Conservation (phyloP, 2,888 invertebrate species). For the Lasioglossum pauxillum region DNA sequence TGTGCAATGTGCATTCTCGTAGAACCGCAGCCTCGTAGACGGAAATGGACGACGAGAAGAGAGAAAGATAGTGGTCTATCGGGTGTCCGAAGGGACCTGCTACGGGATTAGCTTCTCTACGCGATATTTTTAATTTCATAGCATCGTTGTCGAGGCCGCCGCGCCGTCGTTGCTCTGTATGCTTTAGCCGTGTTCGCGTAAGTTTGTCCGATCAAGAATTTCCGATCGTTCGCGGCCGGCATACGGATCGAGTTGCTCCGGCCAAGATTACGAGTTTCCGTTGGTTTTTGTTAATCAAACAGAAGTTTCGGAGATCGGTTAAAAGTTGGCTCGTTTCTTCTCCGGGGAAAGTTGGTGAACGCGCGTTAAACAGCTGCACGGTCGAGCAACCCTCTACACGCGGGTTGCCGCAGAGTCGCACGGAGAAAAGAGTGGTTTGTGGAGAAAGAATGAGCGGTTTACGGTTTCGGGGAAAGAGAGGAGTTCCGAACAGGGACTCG, state of each 20-base stretch:
- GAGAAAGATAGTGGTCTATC: not conserved
- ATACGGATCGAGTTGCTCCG: not conserved
- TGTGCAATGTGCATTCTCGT: slow-evolving; percentile 29
- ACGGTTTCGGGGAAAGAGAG: slow-evolving; percentile 36
- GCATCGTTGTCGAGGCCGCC: not conserved
- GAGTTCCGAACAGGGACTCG: slow-evolving; percentile 16
- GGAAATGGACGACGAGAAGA: slow-evolving; percentile 7
- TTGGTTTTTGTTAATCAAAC: slow-evolving; percentile 42
- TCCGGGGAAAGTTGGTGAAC: slow-evolving; percentile 25
- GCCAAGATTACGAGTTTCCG: slow-evolving; percentile 9
- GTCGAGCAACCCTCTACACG: not conserved
- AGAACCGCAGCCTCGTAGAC: slow-evolving; percentile 33
- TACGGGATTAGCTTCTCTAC: no score
- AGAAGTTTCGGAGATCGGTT: slow-evolving; percentile 34
- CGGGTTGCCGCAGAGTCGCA: slow-evolving; percentile 2
- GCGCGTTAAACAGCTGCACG: slow-evolving; percentile 47
- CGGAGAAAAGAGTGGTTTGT: not conserved
- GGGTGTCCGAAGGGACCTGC: not conserved
- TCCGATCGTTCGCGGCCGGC: not conserved
- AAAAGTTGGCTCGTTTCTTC: slow-evolving; percentile 47
- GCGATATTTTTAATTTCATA: not conserved
- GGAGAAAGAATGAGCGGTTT: not conserved
- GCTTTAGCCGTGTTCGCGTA: not conserved
- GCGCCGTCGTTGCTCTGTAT: not conserved
- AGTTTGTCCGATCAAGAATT: slow-evolving; percentile 7